Conservation (phyloP, 2,888 invertebrate genomes). For the Drosophila anomelani region DNA sequence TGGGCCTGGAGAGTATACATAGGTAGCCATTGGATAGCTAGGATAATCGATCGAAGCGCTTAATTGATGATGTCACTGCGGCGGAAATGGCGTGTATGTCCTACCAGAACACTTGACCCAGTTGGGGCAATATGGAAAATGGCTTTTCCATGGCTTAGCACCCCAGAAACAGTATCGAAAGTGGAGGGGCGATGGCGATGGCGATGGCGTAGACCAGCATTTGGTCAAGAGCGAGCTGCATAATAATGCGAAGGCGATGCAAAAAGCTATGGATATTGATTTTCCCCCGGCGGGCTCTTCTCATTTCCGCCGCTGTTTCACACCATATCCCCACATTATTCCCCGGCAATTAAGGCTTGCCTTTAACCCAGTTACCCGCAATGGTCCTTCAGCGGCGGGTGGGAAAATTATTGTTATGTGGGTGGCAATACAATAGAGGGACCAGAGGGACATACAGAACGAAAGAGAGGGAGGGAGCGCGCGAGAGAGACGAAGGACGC, state of each 20-base stretch:
- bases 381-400: conserved; percentile 4
- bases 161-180: not conserved
- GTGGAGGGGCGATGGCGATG: not conserved
- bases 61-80: conserved; percentile 33
- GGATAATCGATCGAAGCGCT: conserved; percentile 29
- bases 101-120: conserved; percentile 54
- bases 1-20: not conserved
- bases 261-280: conserved; percentile 69
- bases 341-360: conserved; percentile 56
- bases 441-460: not conserved
- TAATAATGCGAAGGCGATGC: conserved; percentile 32
- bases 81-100: conserved; percentile 23
- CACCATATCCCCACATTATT: conserved; percentile 25
- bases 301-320: conserved; percentile 4
- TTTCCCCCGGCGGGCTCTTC: conserved; percentile 46
- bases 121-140: conserved; percentile 24
- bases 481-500: conserved; percentile 33
- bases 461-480: not conserved
- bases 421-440: not conserved
- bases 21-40: not conserved
- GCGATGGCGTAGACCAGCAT: conserved; percentile 4
- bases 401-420: conserved; percentile 6
- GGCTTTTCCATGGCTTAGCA: conserved; percentile 13
- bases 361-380: conserved; percentile 54
- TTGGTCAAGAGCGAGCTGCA: conserved; percentile 16